Evolutionary conservation across 2,797 vertebrate species (phyloP).

Genomic region (Acanthiza pusilla): DNA sequence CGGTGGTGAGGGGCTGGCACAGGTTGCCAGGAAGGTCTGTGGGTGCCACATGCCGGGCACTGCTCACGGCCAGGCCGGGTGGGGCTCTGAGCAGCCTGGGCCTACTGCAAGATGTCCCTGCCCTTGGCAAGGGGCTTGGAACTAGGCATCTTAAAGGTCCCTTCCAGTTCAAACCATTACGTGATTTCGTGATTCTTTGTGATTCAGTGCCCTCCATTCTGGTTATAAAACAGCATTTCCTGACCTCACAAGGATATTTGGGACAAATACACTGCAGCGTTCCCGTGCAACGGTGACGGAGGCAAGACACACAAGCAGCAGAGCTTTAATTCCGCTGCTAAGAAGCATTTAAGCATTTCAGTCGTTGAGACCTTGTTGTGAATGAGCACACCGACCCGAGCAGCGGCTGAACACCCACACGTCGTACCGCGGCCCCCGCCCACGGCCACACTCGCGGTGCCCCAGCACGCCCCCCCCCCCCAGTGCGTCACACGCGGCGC

Average conservation of each 20-base stretch:
- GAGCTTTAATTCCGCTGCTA: not conserved
- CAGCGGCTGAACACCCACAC: not conserved
- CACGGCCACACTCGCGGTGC: not conserved
- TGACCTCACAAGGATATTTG: not conserved
- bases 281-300: not conserved
- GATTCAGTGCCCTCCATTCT: not conserved
- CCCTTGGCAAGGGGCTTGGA: rapidly evolving
- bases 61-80: not conserved
- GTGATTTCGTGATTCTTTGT: not conserved
- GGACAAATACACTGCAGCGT: not conserved
- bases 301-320: not conserved
- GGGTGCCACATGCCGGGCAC: too few relatives aligned
- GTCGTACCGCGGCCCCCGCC: rapidly evolving
- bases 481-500: not conserved
- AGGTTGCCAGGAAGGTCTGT: not conserved
- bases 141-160: not conserved
- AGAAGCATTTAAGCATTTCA: not conserved
- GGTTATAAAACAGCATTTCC: not conserved
- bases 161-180: not conserved
- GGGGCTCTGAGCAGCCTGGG: too few relatives aligned
- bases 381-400: too few relatives aligned
- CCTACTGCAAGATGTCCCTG: not conserved
- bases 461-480: not conserved
- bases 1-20: not conserved
- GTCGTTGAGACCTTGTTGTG: too few relatives aligned